A percentile compares a stretch with the other conserved stretches of the same genome.
Evolutionary conservation across 1,140 invertebrate genomes (phyloP).

Genomic region (Pemphigus obesinymphae): DNA sequence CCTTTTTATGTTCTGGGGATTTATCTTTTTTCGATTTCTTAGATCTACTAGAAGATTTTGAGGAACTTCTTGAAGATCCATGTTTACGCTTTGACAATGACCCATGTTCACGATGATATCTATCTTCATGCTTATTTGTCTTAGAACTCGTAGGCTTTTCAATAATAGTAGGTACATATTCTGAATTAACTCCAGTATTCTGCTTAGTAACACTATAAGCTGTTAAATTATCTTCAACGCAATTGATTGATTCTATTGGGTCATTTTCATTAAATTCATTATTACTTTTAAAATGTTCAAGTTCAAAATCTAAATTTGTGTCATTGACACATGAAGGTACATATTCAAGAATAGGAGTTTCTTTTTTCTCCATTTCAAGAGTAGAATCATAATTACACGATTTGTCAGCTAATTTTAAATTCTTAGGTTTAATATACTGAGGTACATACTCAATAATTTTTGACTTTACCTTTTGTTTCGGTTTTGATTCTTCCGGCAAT

Average conservation of each 20-base stretch:
- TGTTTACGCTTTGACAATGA: slow-evolving; percentile 18
- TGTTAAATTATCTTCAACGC: neutral
- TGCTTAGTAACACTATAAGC: slow-evolving; percentile 1
- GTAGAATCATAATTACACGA: neutral
- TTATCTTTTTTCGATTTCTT: slow-evolving; percentile 22
- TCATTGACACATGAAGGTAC: slow-evolving; percentile 11
- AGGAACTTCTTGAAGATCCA: slow-evolving; percentile 3
- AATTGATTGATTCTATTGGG: neutral
- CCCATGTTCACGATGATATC: neutral
- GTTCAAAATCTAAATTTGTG: slow-evolving; percentile 12
- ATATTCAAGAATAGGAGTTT: slow-evolving; percentile 15
- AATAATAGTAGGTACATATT: neutral
- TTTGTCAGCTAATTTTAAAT: neutral
- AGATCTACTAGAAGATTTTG: slow-evolving; percentile 16
- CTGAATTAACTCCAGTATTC: neutral
- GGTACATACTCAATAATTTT: slow-evolving; percentile 35
- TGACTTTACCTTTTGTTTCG: slow-evolving; percentile 25
- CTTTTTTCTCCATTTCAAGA: neutral
- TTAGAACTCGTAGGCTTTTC: neutral
- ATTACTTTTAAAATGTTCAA: neutral
- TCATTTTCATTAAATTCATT: neutral
- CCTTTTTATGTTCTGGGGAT: neutral
- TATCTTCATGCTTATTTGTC: neutral
- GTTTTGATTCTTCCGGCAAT: neutral
- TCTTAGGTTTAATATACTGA: slow-evolving; percentile 15